Evolutionary conservation across 2,888 invertebrate species (phyloP).

Genomic region (Polylopha cassiicola): DNA sequence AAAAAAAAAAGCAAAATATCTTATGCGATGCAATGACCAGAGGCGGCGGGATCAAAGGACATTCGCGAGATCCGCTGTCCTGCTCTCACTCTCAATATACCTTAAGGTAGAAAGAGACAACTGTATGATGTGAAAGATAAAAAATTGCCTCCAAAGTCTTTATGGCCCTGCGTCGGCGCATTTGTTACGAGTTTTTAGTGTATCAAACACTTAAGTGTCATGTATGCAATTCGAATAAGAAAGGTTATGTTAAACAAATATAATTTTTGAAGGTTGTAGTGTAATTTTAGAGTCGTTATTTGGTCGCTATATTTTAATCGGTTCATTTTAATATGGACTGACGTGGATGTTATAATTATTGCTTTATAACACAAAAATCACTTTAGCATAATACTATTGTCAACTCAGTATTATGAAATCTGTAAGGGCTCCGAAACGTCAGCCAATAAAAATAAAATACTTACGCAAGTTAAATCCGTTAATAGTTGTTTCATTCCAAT

Average conservation of each 20-base stretch:
- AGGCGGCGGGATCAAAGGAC: slow-evolving; percentile 65
- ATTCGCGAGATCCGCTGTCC: slow-evolving; percentile 48
- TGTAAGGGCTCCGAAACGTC: too few species aligned
- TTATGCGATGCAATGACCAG: slow-evolving; percentile 64
- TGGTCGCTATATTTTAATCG: too few species aligned
- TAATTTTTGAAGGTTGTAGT: slow-evolving; percentile 5
- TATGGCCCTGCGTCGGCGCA: slow-evolving; percentile 32
- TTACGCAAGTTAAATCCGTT: too few species aligned
- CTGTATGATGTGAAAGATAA: not conserved
- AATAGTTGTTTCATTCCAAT: too few species aligned
- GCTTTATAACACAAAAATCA: too few species aligned
- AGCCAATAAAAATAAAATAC: too few species aligned
- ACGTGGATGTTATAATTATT: too few species aligned
- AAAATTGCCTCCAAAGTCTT: slow-evolving; percentile 9
- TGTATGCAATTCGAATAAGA: slow-evolving; percentile 12
- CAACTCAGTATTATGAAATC: too few species aligned
- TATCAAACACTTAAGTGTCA: slow-evolving; percentile 22
- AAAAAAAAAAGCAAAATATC: slow-evolving; percentile 53
- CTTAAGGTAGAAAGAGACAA: slow-evolving; percentile 4
- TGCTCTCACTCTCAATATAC: slow-evolving; percentile 28
- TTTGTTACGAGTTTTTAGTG: slow-evolving; percentile 27
- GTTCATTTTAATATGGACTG: too few species aligned
- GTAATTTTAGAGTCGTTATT: not conserved
- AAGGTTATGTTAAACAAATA: slow-evolving; percentile 18
- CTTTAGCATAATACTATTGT: too few species aligned